A percentile compares a stretch with the other conserved stretches of the same genome.
Conservation (phyloP, 2,888 invertebrate species). For the Mycalesis mineus region DNA sequence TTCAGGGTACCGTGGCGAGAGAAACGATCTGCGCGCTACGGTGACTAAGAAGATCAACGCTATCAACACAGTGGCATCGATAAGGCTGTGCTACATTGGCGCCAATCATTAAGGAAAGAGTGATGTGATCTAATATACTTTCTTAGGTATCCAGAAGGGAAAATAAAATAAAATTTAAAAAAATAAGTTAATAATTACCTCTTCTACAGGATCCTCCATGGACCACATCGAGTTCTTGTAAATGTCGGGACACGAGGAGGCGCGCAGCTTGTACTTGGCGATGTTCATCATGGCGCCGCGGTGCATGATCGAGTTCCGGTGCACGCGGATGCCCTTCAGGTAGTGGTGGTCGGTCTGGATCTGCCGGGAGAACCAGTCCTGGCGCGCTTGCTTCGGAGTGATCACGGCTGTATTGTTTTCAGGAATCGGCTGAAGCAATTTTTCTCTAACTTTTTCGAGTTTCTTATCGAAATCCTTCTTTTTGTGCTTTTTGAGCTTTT, state of each 20-base stretch:
- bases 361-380: conserved; percentile 71
- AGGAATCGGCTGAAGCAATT: conserved; percentile 66
- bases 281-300: conserved; percentile 92
- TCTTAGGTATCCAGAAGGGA: too few species aligned
- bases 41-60: too few species aligned
- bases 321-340: conserved; percentile 83
- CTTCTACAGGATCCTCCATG: conserved; percentile 84
- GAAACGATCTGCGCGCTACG: too few species aligned
- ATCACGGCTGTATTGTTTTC: conserved; percentile 61
- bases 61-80: too few species aligned
- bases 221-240: conserved; percentile 92
- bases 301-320: conserved; percentile 91
- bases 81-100: too few species aligned
- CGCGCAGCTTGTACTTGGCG: conserved; percentile 87
- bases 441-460: conserved; percentile 58
- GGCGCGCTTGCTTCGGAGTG: conserved; percentile 45
- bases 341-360: conserved; percentile 81
- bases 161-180: not conserved
- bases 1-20: too few species aligned
- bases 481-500: conserved; percentile 35
- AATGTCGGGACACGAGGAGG: conserved; percentile 96
- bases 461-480: conserved; percentile 65
- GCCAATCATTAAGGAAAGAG: too few species aligned
- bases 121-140: too few species aligned
- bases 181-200: conserved; percentile 37